Evolutionary conservation across 2,113 vertebrate genomes (phyloP).

Genomic region (Stomatorhinus ivindoensis): DNA sequence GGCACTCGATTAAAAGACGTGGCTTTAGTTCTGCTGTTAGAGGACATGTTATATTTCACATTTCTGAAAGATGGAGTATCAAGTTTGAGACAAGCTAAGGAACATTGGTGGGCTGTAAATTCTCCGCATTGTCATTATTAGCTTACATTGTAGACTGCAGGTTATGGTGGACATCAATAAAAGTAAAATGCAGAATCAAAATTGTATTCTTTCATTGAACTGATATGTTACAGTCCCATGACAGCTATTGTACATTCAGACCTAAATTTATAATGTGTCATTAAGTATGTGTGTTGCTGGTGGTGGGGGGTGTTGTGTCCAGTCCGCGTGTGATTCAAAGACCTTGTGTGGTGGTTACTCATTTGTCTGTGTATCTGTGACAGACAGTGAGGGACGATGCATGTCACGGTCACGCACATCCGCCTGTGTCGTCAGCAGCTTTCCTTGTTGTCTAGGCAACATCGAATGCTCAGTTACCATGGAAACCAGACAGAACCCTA

Average conservation of each 20-base stretch:
- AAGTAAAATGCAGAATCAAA: not conserved
- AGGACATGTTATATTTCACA: not conserved
- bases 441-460: constrained; percentile 7
- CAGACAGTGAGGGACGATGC: not conserved
- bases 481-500: constrained; percentile 9
- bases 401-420: not conserved
- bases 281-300: not conserved
- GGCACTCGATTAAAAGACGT: not conserved
- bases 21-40: not conserved
- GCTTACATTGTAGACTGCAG: not conserved
- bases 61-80: not conserved
- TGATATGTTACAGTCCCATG: not conserved
- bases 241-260: not conserved
- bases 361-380: not conserved
- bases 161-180: not conserved
- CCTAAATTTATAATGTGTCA: not conserved
- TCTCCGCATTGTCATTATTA: not conserved
- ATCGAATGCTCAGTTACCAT: constrained; percentile 9
- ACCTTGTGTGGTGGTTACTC: not conserved
- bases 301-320: not conserved
- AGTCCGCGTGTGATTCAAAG: not conserved
- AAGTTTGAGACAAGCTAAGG: not conserved
- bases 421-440: not conserved
- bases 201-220: not conserved
- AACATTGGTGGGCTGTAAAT: not conserved